phyloP scores from a whole-genome alignment of 1,140 invertebrate genomes.

The Lepidurus couesii region DNA sequence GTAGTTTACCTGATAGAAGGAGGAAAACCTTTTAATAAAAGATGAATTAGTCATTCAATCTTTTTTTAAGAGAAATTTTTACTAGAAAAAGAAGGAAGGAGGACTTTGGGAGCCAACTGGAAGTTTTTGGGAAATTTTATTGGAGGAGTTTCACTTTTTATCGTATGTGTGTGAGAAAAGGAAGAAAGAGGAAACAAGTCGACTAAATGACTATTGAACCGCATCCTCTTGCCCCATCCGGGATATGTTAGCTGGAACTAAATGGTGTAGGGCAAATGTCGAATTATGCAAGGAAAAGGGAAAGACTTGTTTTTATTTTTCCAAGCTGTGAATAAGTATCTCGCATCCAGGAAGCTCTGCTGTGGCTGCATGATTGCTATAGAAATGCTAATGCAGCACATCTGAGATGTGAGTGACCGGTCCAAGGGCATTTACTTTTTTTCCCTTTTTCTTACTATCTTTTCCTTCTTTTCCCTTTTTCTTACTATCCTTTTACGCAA shows the following conservation, averaged over 20 bases:
- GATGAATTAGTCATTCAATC: no score
- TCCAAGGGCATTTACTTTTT: conserved; percentile 17
- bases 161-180: no score
- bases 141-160: no score
- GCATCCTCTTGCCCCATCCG: background rate
- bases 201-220: background rate
- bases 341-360: conserved; percentile 11
- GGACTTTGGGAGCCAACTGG: no score
- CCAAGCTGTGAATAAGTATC: background rate
- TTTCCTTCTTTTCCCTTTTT: background rate
- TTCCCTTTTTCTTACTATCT: conserved; percentile 1
- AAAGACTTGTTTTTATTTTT: background rate
- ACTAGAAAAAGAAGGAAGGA: no score
- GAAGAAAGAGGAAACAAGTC: background rate
- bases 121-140: no score
- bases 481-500: conserved; percentile 24
- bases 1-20: no score
- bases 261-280: background rate
- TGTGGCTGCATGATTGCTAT: background rate
- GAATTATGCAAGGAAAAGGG: background rate
- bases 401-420: conserved; percentile 27
- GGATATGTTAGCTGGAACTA: background rate
- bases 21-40: no score
- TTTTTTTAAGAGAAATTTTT: no score
- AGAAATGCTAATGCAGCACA: conserved; percentile 22